Evolutionary conservation across 2,113 vertebrate genomes (phyloP).

Genomic region (Plestiodon gilberti): DNA sequence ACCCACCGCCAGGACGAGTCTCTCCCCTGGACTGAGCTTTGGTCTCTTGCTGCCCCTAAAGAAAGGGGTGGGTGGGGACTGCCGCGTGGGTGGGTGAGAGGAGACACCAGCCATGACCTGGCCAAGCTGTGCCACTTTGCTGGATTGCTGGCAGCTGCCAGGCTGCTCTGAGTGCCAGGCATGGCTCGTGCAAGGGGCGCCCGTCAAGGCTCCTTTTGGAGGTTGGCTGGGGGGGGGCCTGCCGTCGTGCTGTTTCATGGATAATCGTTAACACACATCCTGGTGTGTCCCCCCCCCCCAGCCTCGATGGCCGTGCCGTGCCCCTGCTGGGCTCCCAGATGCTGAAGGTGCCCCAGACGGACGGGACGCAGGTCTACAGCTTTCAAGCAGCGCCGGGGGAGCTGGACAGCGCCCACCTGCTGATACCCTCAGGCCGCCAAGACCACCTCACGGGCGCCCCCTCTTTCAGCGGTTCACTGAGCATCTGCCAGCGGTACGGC

Average conservation of each 20-base stretch:
- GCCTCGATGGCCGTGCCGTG: conserved; percentile 59
- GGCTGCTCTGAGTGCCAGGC: too few species aligned
- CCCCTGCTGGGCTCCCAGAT: conserved; percentile 54
- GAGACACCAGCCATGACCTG: rapidly evolving
- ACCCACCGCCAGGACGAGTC: too few species aligned
- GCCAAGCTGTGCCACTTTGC: rapidly evolving
- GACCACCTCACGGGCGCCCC: conserved; percentile 45
- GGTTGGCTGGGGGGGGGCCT: not conserved
- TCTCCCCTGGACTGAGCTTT: too few species aligned
- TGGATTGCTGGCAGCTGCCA: not conserved
- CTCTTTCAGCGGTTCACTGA: conserved; percentile 30
- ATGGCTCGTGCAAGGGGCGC: too few species aligned
- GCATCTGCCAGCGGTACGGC: conserved; percentile 48
- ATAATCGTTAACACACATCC: rapidly evolving
- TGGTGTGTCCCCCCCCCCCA: not conserved
- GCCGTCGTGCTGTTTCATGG: not conserved
- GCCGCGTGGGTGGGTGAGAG: not conserved
- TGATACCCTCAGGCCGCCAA: conserved; percentile 8
- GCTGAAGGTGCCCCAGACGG: conserved; percentile 42
- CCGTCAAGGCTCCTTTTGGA: too few species aligned
- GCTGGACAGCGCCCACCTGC: conserved; percentile 25
- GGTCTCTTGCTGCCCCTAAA: not conserved
- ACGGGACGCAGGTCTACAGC: conserved; percentile 35
- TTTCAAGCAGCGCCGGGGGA: conserved; percentile 14
- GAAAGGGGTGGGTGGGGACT: not conserved